Evolutionary conservation across 2,113 vertebrate genomes (phyloP), one percentile per base, ranked within the genome.

Genomic region (Murina feae): DNA sequence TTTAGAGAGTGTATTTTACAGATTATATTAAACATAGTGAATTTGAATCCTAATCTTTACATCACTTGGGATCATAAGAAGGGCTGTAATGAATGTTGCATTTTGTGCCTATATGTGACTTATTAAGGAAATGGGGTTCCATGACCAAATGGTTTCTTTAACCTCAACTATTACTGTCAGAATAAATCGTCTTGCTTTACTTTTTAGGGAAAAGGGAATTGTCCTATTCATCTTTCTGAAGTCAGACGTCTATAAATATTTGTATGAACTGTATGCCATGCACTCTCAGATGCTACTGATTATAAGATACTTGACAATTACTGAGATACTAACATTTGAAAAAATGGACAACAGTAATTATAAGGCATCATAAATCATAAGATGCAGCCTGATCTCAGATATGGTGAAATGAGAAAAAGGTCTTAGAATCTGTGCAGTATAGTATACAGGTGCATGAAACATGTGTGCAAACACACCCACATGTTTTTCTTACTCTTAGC

Each of bases 101-200:
- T 74, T 96, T 84, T 86, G 8, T 58, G 66, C 71, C 6, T 94
- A 4, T 39, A 25, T 42, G 8, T 69, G 68, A 80, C n/a, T 55
- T 76, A 89, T 39, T 69, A 85, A 92, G 74, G 55, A 95, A 87
- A 94, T 75, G 44, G 16, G 23, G 82, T 84, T 92, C 60, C 60
- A 66, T 9, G 5, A 86, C 30, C 72, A 85, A 93, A 85, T 92
- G n/a, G 32, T 71, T 81, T 95, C 76, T 95, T 63, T 91, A 86
- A 66, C 39, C 51, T 93, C 51, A 95, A 82, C 20, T 88, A 13
- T 85, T 92, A 80, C 11, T 75, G 28, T 90, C 71, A 80, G 39
- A 90, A 85, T 90, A 90, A 88, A 86, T 71, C 20, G 89, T 92
- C 51, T 82, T 86, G 53, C 42, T 92, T 89, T 92, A 87, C 51